Evolutionary conservation across 2,113 vertebrate species (phyloP).

Genomic region (Struthio camelus): DNA sequence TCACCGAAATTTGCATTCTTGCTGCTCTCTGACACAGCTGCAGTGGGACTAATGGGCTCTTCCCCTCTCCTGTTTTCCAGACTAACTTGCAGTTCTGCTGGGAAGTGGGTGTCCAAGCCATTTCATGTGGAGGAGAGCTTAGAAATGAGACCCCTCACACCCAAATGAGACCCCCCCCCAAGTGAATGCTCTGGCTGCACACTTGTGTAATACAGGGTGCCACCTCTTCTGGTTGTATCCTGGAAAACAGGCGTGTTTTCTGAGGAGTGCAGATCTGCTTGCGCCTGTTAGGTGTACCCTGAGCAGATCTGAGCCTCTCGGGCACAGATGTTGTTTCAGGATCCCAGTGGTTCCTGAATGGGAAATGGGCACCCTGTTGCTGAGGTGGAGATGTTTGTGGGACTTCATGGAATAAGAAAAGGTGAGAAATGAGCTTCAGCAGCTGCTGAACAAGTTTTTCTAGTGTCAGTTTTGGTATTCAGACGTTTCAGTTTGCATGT

Average conservation of each 20-base stretch:
- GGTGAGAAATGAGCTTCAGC: not conserved
- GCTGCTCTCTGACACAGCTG: not conserved
- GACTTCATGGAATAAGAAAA: not conserved
- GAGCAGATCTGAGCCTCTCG: not conserved
- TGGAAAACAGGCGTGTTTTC: not conserved
- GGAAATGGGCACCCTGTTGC: not conserved
- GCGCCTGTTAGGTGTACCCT: not conserved
- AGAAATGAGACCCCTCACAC: not conserved
- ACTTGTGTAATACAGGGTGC: not conserved
- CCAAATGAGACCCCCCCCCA: not conserved
- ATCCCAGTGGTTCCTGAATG: not conserved
- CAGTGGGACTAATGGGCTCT: not conserved
- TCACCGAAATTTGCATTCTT: not conserved
- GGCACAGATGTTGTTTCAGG: not conserved
- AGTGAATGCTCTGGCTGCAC: not conserved
- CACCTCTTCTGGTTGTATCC: not conserved
- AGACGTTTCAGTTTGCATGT: accelerated
- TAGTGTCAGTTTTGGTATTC: not conserved
- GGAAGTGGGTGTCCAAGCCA: accelerated
- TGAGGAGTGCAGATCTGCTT: not conserved
- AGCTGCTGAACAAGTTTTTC: not conserved
- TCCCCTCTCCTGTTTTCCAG: not conserved
- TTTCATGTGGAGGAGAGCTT: not conserved
- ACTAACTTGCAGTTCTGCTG: not conserved
- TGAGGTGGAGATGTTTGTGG: not conserved